Percentiles rank a stretch among this genome's conserved stretches.
phyloP scores from a whole-genome alignment of 2,888 invertebrate species.

The Drosophila prostipennis region DNA sequence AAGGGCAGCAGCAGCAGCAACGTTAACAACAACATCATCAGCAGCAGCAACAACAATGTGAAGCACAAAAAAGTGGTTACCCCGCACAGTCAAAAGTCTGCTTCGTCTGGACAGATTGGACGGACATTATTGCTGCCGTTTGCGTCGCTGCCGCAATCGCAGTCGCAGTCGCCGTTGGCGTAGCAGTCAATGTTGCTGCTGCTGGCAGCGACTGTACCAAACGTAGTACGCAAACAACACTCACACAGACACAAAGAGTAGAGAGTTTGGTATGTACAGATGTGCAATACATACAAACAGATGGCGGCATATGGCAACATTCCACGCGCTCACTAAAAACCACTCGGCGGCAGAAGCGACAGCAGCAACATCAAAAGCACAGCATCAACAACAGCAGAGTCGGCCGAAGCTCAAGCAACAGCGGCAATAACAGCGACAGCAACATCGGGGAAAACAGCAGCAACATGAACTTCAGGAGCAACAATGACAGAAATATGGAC shows the following conservation, averaged over 20 bases:
- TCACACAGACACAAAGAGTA: conserved; percentile 21
- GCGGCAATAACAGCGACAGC: conserved; percentile 1
- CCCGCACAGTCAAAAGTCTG: conserved; percentile 78
- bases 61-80: conserved; percentile 77
- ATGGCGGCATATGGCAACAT: conserved; percentile 79
- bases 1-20: conserved; percentile 53
- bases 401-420: conserved; percentile 6
- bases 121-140: conserved; percentile 67
- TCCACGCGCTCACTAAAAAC: conserved; percentile 66
- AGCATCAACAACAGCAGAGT: conserved; percentile 8
- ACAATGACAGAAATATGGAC: neutral
- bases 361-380: conserved; percentile 20
- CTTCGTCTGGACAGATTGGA: conserved; percentile 71
- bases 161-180: conserved; percentile 41
- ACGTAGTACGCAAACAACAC: conserved; percentile 57
- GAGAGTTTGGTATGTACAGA: conserved; percentile 28
- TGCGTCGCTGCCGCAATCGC: conserved; percentile 46
- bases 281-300: conserved; percentile 32
- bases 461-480: neutral
- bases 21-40: conserved; percentile 31
- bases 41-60: conserved; percentile 46
- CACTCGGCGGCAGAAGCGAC: conserved; percentile 44
- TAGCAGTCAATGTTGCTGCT: conserved; percentile 48
- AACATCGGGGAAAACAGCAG: neutral
- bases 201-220: conserved; percentile 74